phyloP scores from a whole-genome alignment of 1,140 invertebrate genomes.

The Calosoma granatense region DNA sequence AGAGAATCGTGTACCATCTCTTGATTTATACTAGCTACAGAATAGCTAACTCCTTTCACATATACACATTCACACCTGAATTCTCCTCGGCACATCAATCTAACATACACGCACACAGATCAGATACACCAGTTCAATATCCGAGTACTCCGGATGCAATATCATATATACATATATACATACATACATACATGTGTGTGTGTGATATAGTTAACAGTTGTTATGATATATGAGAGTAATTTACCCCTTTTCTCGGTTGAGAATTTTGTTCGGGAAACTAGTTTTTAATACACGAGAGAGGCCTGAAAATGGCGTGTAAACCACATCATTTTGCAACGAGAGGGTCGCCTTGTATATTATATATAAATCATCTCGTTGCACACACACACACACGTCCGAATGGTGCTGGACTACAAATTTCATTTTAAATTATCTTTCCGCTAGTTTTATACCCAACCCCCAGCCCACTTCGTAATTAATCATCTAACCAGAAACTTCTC shows the following conservation, averaged over 20 bases:
- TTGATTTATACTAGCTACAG: no score
- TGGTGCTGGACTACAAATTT: neutral
- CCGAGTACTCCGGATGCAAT: neutral
- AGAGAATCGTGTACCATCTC: neutral
- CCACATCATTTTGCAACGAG: neutral
- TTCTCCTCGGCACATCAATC: neutral
- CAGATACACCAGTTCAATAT: neutral
- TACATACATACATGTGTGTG: no score
- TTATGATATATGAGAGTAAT: neutral
- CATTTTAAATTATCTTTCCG: slow-evolving; percentile 5
- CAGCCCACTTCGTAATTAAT: neutral
- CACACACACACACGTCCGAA: neutral
- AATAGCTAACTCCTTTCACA: no score
- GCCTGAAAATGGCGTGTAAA: neutral
- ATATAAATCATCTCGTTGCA: neutral
- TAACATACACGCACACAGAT: neutral
- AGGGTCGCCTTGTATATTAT: neutral
- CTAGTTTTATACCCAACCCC: neutral
- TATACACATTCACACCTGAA: no score
- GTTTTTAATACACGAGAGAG: slow-evolving; percentile 1
- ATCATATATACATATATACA: no score
- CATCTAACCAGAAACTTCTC: no score
- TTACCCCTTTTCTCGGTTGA: neutral
- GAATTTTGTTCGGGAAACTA: neutral
- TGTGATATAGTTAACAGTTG: neutral